Conservation (phyloP, 2,113 vertebrate species). For the Rhea americana region DNA sequence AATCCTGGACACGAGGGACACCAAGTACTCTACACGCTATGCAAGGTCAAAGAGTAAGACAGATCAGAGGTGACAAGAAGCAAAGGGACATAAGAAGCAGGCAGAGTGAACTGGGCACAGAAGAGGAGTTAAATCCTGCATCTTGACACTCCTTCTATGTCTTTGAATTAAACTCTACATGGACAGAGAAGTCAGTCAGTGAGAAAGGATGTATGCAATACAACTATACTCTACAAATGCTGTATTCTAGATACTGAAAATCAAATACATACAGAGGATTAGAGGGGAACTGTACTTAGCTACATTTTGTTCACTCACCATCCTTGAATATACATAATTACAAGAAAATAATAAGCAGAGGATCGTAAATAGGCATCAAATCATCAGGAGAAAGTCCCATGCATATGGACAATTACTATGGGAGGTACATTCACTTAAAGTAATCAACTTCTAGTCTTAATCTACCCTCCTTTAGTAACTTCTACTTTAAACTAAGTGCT, state of each 20-base stretch:
- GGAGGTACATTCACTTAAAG: conserved; percentile 14
- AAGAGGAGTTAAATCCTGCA: background rate
- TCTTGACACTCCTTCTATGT: background rate
- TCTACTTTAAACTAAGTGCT: conserved; percentile 69
- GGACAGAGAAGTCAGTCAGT: background rate
- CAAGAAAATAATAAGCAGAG: background rate
- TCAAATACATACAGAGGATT: background rate
- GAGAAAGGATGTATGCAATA: background rate
- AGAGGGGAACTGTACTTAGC: no score
- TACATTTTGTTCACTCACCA: background rate
- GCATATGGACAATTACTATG: background rate
- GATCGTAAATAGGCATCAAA: background rate
- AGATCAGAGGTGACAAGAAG: background rate
- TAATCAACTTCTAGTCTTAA: conserved; percentile 47
- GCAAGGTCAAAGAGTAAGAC: background rate
- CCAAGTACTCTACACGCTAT: background rate
- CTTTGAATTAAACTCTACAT: background rate
- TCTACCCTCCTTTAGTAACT: conserved; percentile 54
- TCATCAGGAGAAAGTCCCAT: background rate
- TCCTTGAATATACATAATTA: background rate
- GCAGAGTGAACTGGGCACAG: background rate
- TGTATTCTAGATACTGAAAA: background rate
- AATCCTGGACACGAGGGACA: background rate
- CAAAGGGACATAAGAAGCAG: background rate
- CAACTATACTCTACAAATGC: background rate